Evolutionary conservation across 1,140 invertebrate species (phyloP).

Genomic region (Cydia amplana): DNA sequence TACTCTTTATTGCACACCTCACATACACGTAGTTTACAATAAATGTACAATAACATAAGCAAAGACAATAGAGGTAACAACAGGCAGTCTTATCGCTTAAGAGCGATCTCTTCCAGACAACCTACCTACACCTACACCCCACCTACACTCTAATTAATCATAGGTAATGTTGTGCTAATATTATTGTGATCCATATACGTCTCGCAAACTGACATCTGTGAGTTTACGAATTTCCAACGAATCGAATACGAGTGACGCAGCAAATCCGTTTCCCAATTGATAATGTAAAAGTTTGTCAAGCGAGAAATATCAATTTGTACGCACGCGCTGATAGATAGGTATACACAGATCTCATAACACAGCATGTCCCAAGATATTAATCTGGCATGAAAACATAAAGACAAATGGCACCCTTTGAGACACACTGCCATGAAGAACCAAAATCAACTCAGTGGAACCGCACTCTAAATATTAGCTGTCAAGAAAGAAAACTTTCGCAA

Average conservation of each 20-base stretch:
- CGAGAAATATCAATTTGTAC: neutral
- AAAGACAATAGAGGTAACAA: too few relatives aligned
- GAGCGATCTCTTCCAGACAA: too few relatives aligned
- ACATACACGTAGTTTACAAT: too few relatives aligned
- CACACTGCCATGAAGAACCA: neutral
- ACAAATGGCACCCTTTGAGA: constrained; percentile 3
- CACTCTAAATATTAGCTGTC: too few relatives aligned
- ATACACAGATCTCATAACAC: neutral
- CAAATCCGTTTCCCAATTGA: neutral
- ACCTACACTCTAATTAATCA: neutral
- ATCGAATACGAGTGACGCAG: neutral
- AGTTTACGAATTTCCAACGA: neutral
- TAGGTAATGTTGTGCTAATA: neutral
- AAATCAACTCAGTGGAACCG: too few relatives aligned
- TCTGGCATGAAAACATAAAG: constrained; percentile 1
- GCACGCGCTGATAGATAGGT: neutral
- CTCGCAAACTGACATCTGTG: neutral
- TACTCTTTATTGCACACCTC: too few relatives aligned
- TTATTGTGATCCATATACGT: neutral
- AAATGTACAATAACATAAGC: too few relatives aligned
- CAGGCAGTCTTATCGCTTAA: too few relatives aligned
- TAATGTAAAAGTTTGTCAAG: neutral
- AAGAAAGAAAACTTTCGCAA: too few relatives aligned
- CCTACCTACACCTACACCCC: too few relatives aligned
- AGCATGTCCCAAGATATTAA: constrained; percentile 8